phyloP scores from a whole-genome alignment of 1,140 invertebrate genomes.

The Drosophila grimshawi region DNA sequence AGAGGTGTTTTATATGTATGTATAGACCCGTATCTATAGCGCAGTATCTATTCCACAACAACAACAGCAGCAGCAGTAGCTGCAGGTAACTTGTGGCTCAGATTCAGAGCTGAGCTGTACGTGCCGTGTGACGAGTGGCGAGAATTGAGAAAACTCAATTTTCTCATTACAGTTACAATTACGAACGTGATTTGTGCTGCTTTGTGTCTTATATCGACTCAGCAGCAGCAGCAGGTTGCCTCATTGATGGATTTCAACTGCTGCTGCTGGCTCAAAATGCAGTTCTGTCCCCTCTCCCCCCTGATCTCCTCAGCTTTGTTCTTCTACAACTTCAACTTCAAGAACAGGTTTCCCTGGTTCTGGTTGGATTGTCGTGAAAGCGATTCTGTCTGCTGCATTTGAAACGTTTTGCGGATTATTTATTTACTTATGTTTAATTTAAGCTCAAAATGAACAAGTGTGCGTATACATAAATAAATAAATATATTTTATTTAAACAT shows the following conservation, averaged over 20 bases:
- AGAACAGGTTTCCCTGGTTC: slow-evolving; percentile 49
- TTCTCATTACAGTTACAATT: slow-evolving; percentile 75
- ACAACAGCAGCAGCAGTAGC: neutral
- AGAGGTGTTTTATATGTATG: slow-evolving; percentile 19
- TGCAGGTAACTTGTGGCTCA: slow-evolving; percentile 31
- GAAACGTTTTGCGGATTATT: slow-evolving; percentile 36
- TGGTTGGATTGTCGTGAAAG: slow-evolving; percentile 45
- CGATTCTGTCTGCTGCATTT: slow-evolving; percentile 48
- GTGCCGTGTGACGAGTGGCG: slow-evolving; percentile 31
- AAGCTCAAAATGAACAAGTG: slow-evolving; percentile 13
- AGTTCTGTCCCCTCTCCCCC: slow-evolving; percentile 5
- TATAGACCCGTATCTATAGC: slow-evolving; percentile 18
- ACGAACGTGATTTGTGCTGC: slow-evolving; percentile 72
- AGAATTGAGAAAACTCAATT: slow-evolving; percentile 33
- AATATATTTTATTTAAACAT: slow-evolving; percentile 44
- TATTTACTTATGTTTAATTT: slow-evolving; percentile 37
- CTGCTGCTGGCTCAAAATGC: slow-evolving; percentile 42
- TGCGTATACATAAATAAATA: slow-evolving; percentile 18
- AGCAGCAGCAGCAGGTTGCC: slow-evolving; percentile 26
- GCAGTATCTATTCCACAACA: neutral
- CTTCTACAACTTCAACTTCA: neutral
- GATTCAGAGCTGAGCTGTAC: slow-evolving; percentile 22
- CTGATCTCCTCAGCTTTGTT: too few species aligned
- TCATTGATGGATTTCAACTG: slow-evolving; percentile 24
- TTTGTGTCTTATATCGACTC: slow-evolving; percentile 12